Base-by-base conservation (phyloP, 2,888 invertebrate genomes). In the Monochamus alternatus region DNA sequence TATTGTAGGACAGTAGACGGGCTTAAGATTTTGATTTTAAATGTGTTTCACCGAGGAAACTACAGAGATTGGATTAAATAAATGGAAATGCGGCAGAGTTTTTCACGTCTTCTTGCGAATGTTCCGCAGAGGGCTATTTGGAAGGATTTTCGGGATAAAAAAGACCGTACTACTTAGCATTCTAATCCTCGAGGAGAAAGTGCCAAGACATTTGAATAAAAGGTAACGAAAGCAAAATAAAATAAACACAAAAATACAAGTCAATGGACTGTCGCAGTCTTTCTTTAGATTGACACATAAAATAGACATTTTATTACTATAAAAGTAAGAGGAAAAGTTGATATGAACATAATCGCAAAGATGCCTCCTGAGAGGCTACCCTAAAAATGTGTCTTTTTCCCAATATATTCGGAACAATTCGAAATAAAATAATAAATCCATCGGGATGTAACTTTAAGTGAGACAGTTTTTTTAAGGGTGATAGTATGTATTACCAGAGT, bases 1-100 rank as follows among this genome's bases (percentile, higher is more conserved):
- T 68, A 68, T 68, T 68, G 58, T 59, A 68, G 68, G 58, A 43
- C 22, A 31, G 32, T 38, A 10, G 32, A 44, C 9, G 12, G 9
- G 43, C 68, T 68, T 68, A 68, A 68, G 58, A 68, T 68, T 68
- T 68, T 58, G 58, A 68, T 68, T 68, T 68, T 58, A 68, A 68
- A 14, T 58, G 58, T 55, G 43, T 38, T 67, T 31, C 66, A 32
- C 52, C 14, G 47, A 55, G 66, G 38, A 67, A 55, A 38, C 58
- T 58, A 43, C 22, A 44, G 32, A 44, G 68, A 68, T 43, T 44
- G 68, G 58, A 68, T 59, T 68, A 68, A 55, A 68, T 43, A 68
- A 68, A 68, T 68, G 43, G 22, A 68, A 68, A 59, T 43, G 58
- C 22, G 68, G 43, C 58, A 30, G 51, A 55, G 55, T 55, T 55